Evolutionary conservation across 2,888 invertebrate species (phyloP), one percentile per base, ranked within the genome.

Genomic region (Slavum lentiscoides): DNA sequence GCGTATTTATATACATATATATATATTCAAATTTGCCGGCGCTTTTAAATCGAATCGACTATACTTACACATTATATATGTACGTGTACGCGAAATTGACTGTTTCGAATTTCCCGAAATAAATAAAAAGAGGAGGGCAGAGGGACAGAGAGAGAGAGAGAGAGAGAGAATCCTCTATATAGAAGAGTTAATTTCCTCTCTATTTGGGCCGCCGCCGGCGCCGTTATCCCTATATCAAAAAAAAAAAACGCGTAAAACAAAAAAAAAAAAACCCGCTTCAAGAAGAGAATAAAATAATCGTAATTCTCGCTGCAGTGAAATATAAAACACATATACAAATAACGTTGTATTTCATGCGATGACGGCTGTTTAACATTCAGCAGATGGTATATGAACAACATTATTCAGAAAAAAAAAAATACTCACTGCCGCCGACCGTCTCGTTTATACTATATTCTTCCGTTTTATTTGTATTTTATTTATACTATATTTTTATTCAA

Each of bases 311-410:
- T 30, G 30, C 77, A 23, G 53, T 37, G 62, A 80, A 80, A 70
- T 69, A 69, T 58, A 67, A 23, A 13, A 69, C 39, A 69, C 53
- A 70, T 62, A 77, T 62, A 70, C 69, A 53, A 70, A 55, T n/a
- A 55, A 70, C 62, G 70, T 72, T 62, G 61, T 80, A 39, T 70
- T 70, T 70, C 70, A 70, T 39, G 55, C 43, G 77, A 80, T 68
- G 77, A 80, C 62, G 62, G 62, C 77, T 80, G 77, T 80, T 80
- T 70, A 80, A 70, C 77, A 80, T 80, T 80, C 77, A 80, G 77
- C 77, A 80, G 70, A 80, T 72, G 77, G 53, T 70, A 58, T 70
- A 58, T 49, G 77, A 55, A 80, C 77, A 80, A 80, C 77, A 80
- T 80, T 80, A 80, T 80, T 80, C 70, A 80, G 53, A 64, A n/a